Base-by-base conservation (phyloP, 2,113 vertebrate genomes). In the Picathartes gymnocephalus region DNA sequence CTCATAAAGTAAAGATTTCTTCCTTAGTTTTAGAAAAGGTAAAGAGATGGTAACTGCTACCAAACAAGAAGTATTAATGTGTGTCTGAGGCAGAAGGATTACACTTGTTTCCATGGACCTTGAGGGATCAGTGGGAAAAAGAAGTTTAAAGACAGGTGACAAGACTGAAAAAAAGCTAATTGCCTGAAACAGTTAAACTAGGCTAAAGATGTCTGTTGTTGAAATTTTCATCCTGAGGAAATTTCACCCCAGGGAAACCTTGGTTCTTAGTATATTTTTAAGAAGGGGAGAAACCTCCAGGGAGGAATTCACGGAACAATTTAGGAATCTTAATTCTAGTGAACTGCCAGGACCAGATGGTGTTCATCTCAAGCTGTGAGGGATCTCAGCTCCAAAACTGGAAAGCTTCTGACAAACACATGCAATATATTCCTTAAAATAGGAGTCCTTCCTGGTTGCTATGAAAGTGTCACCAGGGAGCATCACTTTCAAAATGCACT, bases 301-400 rank as follows among this genome's bases (percentile, higher is more conserved):
- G 42, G 74, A 81, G 13, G 16, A 91, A 72, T 85, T 94, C 30
- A 66, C 0, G 0, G 42, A 88, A 56, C 40, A 85, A 66, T 6
- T 9, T 66, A 53, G 54, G 45, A 70, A 79, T 84, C 90, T 72
- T 72, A 84, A 74, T 77, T 94, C 66, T 64, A 94, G 64, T 78
- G 83, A 95, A 84, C 92, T 68, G n/a, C 81, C 45, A 77, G 61
- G 80, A 86, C 72, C 92, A 96, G 88, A 94, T 95, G 86, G 92
- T 72, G 40, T 44, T 96, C 65, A 48, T 92, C 69, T 76, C 40
- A 91, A 96, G 60, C 85, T 77, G 58, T 82, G 66, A 68, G 60
- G 56, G 66, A 74, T 81, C 91, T 91, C 87, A 57, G 61, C 60
- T 95, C 91, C 65, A 74, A 86, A 91, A 73, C 81, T 66, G 76